Evolutionary conservation across 37 sponge, comb jelly and placozoan genomes (phyloP), one percentile per base, ranked within the genome.

Genomic region (Cliona cf. orientalis): DNA sequence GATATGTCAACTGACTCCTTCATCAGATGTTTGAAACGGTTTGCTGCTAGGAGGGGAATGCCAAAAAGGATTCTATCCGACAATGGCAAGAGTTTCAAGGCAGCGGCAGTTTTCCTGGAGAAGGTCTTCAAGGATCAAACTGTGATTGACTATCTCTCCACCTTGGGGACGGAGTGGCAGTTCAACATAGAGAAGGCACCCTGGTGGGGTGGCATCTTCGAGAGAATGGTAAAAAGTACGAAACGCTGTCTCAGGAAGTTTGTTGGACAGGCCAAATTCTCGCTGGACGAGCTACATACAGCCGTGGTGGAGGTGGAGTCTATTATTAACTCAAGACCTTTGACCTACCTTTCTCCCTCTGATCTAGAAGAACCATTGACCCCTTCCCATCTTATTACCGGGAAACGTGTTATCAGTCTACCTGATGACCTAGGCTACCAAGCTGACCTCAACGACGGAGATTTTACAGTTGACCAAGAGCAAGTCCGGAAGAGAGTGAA

Each of bases 341-440:
- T n/a, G n/a, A n/a, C n/a, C n/a, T 74, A 72, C 41, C 74, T 83
- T 5, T 23, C 46, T 45, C 34, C 63, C 26, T 73, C 58, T 72
- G 83, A 82, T 39, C 17, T 73, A 14, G 84, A 83, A 42, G 75
- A 62, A n/a, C 84, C 84, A 4, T 32, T 74, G 55, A 83, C 75
- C 22, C 84, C 84, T n/a, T n/a, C n/a, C n/a, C 83, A 82, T 65
- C 83, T 82, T 26, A n/a, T 82, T 11, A 65, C 66, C 22, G 84
- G 84, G 37, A 49, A 66, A n/a, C 34, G 84, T 45, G 66, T 83
- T 21, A 66, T 75, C 75, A 74, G 58, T 55, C 41, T 83, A 17
- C 68, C 84, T 25, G 75, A 83, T 28, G 2, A 83, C 41, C 75
- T 75, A 17, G 46, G 56, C 26, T 23, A 21, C 11, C 71, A 71